Base-by-base conservation (phyloP, 92 coral and sea anemone genomes). In the Epizoanthus stellaris region DNA sequence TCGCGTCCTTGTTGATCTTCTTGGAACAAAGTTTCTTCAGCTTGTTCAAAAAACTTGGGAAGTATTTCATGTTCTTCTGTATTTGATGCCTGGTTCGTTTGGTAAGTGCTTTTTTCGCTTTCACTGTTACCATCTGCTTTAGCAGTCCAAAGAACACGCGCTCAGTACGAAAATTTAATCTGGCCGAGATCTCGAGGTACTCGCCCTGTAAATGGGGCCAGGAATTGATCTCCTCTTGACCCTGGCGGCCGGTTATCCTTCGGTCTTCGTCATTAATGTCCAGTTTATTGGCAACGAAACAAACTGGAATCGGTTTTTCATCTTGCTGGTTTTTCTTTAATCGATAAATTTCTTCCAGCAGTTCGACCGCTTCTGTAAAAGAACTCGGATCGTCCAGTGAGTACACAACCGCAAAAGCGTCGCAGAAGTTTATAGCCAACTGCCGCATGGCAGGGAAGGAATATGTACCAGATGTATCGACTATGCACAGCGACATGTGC, bases 381-480 rank as follows among this genome's bases (percentile, higher is more conserved):
- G 98, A 94, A 16, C 56, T 61, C 56, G 74, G 72, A 70, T 87
- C 81, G 80, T 94, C 94, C 43, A 94, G 69, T 17, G 98, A 86
- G 73, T 89, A 94, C 3, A 94, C 84, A 16, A 94, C 95, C 15
- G 92, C 85, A 21, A 90, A 94, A 11, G 91, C 98, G 11, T 94
- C 92, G 76, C 98, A 89, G 25, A 77, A 72, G 20, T 87, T 81
- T 14, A 94, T 80, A 4, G 98, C 95, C 14, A 94, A 80, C 30
- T 70, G 81, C 38, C 93, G 84, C 98, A 94, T 94, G 21, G 87
- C 98, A 5, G 98, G 98, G 45, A 94, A 94, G 4, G 88, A 34
- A 34, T 94, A 87, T 9, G 94, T 92, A 34, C 93, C 98, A 3
- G 95, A 92, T 3, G 98, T 94, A 57, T 94, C 98, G 56, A 90